phyloP scores from a whole-genome alignment of 2,888 invertebrate species.

The Rhamphomyia laevipes region DNA sequence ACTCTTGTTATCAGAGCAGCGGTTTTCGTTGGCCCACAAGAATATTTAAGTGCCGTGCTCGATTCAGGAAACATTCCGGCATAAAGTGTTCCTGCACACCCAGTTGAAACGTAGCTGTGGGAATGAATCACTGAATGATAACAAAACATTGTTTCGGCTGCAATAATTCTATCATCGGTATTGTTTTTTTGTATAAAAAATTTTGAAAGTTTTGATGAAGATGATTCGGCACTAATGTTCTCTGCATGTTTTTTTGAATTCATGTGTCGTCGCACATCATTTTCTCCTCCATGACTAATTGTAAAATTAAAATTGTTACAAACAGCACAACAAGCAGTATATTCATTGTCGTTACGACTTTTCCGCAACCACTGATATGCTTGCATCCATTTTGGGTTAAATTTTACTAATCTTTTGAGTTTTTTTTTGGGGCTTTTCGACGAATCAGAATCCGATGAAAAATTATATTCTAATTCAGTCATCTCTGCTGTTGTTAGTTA shows the following conservation, averaged over 20 bases:
- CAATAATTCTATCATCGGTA: not conserved
- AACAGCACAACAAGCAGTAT: not conserved
- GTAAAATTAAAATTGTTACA: not conserved
- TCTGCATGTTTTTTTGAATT: not conserved
- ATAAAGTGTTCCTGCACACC: slow-evolving; percentile 3
- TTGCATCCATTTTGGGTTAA: not conserved
- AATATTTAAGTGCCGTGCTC: slow-evolving; percentile 1
- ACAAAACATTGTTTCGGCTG: not conserved
- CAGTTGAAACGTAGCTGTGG: slow-evolving; percentile 1
- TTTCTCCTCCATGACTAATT: not conserved
- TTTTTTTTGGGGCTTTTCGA: not conserved
- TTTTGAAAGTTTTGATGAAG: not conserved
- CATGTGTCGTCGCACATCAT: not conserved
- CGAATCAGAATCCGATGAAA: not conserved
- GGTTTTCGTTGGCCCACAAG: slow-evolving; percentile 2
- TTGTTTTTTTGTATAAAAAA: not conserved
- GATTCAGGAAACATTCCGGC: slow-evolving; percentile 3
- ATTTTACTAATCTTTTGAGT: not conserved
- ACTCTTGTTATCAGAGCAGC: slow-evolving; percentile 3
- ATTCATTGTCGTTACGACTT: not conserved
- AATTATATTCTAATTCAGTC: not conserved
- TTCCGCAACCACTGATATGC: not conserved
- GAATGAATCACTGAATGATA: slow-evolving; percentile 2
- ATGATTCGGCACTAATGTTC: not conserved
- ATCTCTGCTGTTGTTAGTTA: not conserved